Evolutionary conservation across 2,113 vertebrate species (phyloP), one percentile per base, ranked within the genome.

Genomic region (Prunella fulvescens): DNA sequence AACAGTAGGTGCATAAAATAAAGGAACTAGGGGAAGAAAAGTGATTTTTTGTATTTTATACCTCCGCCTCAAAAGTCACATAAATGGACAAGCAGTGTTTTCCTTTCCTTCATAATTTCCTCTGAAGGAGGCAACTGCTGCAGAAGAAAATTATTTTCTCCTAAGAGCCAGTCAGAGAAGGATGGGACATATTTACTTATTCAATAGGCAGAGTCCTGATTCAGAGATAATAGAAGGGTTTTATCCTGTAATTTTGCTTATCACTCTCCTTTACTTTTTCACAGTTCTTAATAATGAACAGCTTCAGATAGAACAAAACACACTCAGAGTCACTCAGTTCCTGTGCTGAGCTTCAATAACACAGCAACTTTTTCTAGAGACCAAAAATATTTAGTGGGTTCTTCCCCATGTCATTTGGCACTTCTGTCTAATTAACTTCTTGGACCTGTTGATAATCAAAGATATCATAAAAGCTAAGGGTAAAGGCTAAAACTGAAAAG

Each of bases 201-300:
- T 86, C 37, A 88, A 13, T 35, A 89, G 19, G 7, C 19, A 84
- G 37, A 78, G n/a, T 74, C 73, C 39, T 56, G 37, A 81, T 74
- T 77, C 67, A 66, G 66, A 86, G 53, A 64, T 56, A 88, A 86
- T 6, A 80, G 50, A 81, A 72, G 48, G 23, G 14, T 4, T 58
- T 87, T 71, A 74, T 81, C 39, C 64, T 88, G 44, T 78, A 60
- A 78, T 93, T 89, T 92, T 91, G n/a, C 61, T 91, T 84, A 76
- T 40, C 22, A 19, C 26, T 85, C 45, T 71, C 48, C 67, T 62
- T 92, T 81, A 74, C 66, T 87, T 88, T 80, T 83, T 70, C 71
- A 54, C 39, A 80, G 62, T 23, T 80, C 50, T 35, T 77, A 48
- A 82, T 35, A 56, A 69, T 24, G 51, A 86, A 35, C 23, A 81